Percentiles rank a stretch among this genome's conserved stretches.
Evolutionary conservation across 2,888 invertebrate species (phyloP).

Genomic region (Rhingia campestris): DNA sequence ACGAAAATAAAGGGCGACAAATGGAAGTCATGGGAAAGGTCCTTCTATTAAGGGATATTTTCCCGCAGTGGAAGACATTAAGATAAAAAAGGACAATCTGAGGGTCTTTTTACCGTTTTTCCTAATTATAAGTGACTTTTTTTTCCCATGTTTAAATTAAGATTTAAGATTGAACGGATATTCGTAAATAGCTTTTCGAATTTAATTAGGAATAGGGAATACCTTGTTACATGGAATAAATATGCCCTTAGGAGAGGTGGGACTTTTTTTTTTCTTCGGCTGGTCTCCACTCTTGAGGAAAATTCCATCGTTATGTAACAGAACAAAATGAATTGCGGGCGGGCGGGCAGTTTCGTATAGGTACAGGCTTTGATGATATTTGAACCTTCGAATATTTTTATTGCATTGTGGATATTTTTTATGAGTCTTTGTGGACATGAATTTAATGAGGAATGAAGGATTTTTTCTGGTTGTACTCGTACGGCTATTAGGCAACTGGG

Average conservation of each 20-base stretch:
- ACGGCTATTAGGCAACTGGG: no score
- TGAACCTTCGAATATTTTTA: background rate
- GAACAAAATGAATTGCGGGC: slow-evolving; percentile 1
- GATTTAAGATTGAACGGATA: slow-evolving; percentile 2
- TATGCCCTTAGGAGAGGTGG: slow-evolving; percentile 16
- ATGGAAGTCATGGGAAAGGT: slow-evolving; percentile 16
- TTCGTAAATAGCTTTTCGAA: slow-evolving; percentile 27
- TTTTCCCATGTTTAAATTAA: slow-evolving; percentile 19
- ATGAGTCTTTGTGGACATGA: no score
- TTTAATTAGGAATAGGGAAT: slow-evolving; percentile 28
- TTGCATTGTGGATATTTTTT: no score
- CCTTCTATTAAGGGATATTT: slow-evolving; percentile 51
- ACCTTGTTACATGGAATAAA: background rate
- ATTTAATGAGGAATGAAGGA: no score
- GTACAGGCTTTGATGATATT: background rate
- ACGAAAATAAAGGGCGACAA: slow-evolving; percentile 18
- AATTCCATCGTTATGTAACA: slow-evolving; percentile 57
- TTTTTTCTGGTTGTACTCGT: no score
- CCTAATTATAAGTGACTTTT: slow-evolving; percentile 43
- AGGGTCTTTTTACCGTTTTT: slow-evolving; percentile 44
- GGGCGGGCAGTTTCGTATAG: background rate
- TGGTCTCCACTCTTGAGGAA: slow-evolving; percentile 17
- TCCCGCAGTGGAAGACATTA: slow-evolving; percentile 8
- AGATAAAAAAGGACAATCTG: slow-evolving; percentile 25
- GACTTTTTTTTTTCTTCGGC: background rate